These are phyloP conservation scores for Auanema freiburgensis DNA, from an alignment of 2,888 invertebrate genomes.

Conservation along the genomic window DNA sequence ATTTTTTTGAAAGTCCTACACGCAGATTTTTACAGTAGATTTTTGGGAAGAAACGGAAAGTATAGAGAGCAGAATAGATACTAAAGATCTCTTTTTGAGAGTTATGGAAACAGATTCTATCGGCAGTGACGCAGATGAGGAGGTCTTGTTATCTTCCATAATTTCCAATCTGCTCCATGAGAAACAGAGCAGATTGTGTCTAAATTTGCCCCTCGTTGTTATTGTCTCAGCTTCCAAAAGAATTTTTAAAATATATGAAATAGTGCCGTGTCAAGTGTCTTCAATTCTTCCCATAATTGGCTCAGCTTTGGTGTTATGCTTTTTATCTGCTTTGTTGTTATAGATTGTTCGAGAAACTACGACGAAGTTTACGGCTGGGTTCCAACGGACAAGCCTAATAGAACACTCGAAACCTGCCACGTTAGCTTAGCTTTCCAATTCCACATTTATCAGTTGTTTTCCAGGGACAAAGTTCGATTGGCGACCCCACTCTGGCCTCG, in stretches of 20 bases:
- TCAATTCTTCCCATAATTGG: neutral
- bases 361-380: neutral
- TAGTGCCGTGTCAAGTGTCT: neutral
- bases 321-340: neutral
- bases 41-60: neutral
- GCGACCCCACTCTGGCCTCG: conserved; percentile 42
- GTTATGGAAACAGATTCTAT: too few relatives aligned
- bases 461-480: conserved; percentile 2
- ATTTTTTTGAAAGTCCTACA: conserved; percentile 1
- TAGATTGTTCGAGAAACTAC: neutral
- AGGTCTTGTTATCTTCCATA: too few relatives aligned
- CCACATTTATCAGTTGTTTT: too few relatives aligned
- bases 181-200: too few relatives aligned
- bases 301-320: neutral
- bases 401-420: too few relatives aligned
- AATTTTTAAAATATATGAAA: neutral
- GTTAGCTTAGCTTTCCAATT: too few relatives aligned
- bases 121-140: too few relatives aligned
- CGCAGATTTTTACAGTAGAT: conserved; percentile 7
- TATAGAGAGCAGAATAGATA: neutral
- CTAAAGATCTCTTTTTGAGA: too few relatives aligned
- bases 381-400: too few relatives aligned
- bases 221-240: neutral
- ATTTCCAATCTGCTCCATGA: too few relatives aligned
- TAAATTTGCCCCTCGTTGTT: too few relatives aligned